phyloP scores from a whole-genome alignment of 1,140 invertebrate species.

The Marisa cornuarietis region DNA sequence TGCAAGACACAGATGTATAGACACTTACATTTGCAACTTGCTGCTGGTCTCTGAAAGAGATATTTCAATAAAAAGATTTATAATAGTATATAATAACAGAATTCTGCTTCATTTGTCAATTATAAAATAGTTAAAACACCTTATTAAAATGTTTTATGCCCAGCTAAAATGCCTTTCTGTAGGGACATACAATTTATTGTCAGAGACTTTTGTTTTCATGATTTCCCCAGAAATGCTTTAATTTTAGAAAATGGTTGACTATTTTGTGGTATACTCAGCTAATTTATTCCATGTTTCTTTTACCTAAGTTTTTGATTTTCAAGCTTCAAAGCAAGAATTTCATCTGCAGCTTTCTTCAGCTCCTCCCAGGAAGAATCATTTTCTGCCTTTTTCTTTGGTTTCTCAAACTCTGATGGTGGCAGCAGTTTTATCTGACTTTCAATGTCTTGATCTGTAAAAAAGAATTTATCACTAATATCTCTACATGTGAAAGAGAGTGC shows the following conservation, averaged over 20 bases:
- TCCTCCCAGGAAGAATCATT: slow-evolving; percentile 28
- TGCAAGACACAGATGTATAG: too few species aligned
- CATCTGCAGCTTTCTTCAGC: slow-evolving; percentile 38
- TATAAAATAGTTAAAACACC: too few species aligned
- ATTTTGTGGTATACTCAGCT: background rate
- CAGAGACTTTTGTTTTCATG: too few species aligned
- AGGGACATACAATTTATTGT: too few species aligned
- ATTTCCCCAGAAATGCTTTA: background rate
- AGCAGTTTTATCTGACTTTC: slow-evolving; percentile 35
- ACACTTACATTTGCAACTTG: too few species aligned
- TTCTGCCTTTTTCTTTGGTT: slow-evolving; percentile 8
- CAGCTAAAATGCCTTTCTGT: too few species aligned
- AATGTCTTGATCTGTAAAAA: slow-evolving; percentile 6
- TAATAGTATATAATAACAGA: too few species aligned
- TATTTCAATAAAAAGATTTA: too few species aligned
- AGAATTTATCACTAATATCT: too few species aligned
- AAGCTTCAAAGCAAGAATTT: slow-evolving; percentile 42
- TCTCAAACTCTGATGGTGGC: slow-evolving; percentile 49
- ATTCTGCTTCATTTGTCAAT: too few species aligned
- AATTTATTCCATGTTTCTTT: slow-evolving; percentile 2
- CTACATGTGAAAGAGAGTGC: background rate
- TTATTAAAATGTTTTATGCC: too few species aligned
- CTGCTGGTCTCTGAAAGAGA: too few species aligned
- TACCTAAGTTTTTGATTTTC: slow-evolving; percentile 39
- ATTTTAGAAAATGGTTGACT: background rate